Base-by-base conservation (phyloP, 2,113 vertebrate genomes). In the Apaloderma vittatum region DNA sequence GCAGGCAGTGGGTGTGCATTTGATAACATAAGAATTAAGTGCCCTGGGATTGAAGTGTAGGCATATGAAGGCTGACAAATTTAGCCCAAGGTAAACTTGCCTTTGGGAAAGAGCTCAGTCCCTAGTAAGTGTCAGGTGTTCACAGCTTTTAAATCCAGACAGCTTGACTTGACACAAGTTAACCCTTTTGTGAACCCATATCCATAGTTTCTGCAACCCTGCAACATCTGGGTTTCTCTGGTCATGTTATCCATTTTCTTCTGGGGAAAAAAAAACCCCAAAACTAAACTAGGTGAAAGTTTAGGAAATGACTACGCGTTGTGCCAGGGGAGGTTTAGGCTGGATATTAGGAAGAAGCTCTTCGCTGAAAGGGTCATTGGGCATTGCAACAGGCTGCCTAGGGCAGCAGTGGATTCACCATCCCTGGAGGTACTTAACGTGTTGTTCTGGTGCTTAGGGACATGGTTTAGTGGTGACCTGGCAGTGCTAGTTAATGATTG, bases 41-140 rank as follows among this genome's bases (percentile, higher is more conserved):
- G 40, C 23, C 6, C 55, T 77, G 62, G 76, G 76, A 90, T 71
- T 86, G 89, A 87, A 81, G 49, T 37, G 73, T 5, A 87, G 84
- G 73, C 91, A 89, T 89, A 91, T 87, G 93, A 96, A 91, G 85
- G 89, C 48, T 93, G 89, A 89, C 93, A 94, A 91, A 91, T 91
- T 52, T 89, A 96, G 86, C 93, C 89, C 57, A 74, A 14, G 52
- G 91, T 97, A 65, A 95, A 93, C 52, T 89, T 87, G 89, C 68
- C 83, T 85, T 57, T 75, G 89, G 80, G 70, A 84, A 49, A 80
- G 34, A 86, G 29, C 73, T 95, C 32, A 63, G 48, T 80, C 37
- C 77, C 65, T 78, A 11, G 40, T 24, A 76, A 58, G 51, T 51
- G 75, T 93, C 43, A 57, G 22, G 72, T 84, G 37, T 80, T 95